These are phyloP conservation scores for Plagodis dolabraria DNA, from an alignment of 2,888 invertebrate genomes.

Conservation along the genomic window DNA sequence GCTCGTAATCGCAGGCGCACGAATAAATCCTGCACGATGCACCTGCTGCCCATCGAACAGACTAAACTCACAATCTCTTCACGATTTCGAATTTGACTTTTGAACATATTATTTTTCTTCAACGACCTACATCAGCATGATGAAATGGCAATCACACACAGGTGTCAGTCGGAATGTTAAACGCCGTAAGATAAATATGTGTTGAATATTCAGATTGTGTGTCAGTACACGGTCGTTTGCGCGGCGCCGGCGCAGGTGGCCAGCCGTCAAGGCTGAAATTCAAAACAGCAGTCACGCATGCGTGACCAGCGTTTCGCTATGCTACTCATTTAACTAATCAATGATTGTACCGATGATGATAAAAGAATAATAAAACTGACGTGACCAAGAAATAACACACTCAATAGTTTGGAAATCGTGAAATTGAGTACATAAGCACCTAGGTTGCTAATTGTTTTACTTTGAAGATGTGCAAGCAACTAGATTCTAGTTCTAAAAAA, in stretches of 20 bases:
- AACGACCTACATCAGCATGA: constrained; percentile 38
- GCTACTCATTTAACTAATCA: constrained; percentile 42
- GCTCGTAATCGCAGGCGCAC: constrained; percentile 69
- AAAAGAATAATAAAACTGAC: constrained; percentile 18
- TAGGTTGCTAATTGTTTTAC: not conserved
- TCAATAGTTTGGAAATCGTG: not conserved
- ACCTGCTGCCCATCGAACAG: constrained; percentile 65
- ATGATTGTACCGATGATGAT: constrained; percentile 12
- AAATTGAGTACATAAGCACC: too few relatives aligned
- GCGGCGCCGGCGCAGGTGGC: constrained; percentile 87
- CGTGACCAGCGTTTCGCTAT: constrained; percentile 72
- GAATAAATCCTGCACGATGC: constrained; percentile 81
- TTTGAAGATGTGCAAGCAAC: not conserved
- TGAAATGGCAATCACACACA: constrained; percentile 71
- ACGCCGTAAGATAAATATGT: constrained; percentile 75
- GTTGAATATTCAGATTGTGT: constrained; percentile 84
- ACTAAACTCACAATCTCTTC: constrained; percentile 38
- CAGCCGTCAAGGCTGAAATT: constrained; percentile 85
- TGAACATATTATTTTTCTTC: constrained; percentile 24
- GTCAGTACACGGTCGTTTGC: constrained; percentile 84
- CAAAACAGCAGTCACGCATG: constrained; percentile 84
- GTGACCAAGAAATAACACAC: constrained; percentile 6
- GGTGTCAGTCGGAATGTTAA: constrained; percentile 79
- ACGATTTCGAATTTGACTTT: constrained; percentile 22
- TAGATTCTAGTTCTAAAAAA: not conserved